These are phyloP conservation scores for Aspidoscelis tigris DNA, from an alignment of 2,113 vertebrate genomes.

Conservation along the genomic window DNA sequence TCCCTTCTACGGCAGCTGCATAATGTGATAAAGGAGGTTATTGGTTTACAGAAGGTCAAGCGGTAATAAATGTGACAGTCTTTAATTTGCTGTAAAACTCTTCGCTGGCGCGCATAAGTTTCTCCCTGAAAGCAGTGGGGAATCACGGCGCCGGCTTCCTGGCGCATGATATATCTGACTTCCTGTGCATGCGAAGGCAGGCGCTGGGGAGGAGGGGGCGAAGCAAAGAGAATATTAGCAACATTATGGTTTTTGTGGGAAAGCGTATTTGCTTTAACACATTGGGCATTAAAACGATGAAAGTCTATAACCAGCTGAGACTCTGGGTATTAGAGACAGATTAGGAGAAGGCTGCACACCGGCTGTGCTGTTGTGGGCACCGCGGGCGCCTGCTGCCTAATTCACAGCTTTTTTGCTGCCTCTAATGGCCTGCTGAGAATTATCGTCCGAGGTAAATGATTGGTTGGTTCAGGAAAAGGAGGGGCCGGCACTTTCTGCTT, in stretches of 20 bases:
- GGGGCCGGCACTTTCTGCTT: rapidly evolving
- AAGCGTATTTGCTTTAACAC: slow-evolving; percentile 67
- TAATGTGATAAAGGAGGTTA: not conserved
- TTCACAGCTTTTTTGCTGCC: rapidly evolving
- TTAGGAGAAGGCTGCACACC: slow-evolving; percentile 32
- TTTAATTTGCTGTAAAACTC: not conserved
- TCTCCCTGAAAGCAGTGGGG: slow-evolving; percentile 34
- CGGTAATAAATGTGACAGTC: not conserved
- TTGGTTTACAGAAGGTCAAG: not conserved
- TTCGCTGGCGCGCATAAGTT: rapidly evolving
- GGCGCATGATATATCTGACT: not conserved
- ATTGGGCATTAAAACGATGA: slow-evolving; percentile 46
- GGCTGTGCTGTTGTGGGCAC: rapidly evolving
- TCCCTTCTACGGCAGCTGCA: not conserved
- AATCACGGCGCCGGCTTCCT: not conserved
- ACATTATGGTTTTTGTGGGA: slow-evolving; percentile 37
- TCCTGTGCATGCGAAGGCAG: not conserved
- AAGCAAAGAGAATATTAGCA: slow-evolving; percentile 34
- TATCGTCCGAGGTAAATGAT: not conserved
- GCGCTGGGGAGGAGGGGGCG: not conserved
- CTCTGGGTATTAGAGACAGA: slow-evolving; percentile 42
- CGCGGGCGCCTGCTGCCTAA: not conserved
- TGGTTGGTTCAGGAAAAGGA: not conserved
- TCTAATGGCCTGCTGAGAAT: slow-evolving; percentile 10
- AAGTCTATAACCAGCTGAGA: slow-evolving; percentile 45